Evolutionary conservation across 2,113 vertebrate genomes (phyloP).

Genomic region (Coracopsis vasa): DNA sequence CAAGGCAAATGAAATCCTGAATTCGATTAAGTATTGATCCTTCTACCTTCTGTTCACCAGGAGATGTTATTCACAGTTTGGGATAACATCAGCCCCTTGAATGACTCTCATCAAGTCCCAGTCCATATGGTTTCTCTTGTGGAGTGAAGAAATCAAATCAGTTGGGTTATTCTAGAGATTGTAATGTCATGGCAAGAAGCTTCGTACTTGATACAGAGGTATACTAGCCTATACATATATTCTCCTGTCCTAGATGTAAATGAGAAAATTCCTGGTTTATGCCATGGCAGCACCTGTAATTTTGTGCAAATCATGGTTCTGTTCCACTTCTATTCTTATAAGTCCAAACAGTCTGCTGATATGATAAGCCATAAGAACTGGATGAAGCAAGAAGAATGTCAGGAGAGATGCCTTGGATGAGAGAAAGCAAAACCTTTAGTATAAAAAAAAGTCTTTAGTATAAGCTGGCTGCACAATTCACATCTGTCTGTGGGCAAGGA

Average conservation of each 20-base stretch:
- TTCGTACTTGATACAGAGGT: neutral
- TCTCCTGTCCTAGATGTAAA: neutral
- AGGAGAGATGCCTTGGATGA: neutral
- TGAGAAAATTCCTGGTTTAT: neutral
- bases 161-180: neutral
- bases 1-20: slow-evolving; percentile 21
- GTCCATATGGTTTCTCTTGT: neutral
- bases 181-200: neutral
- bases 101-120: neutral
- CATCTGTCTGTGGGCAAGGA: neutral
- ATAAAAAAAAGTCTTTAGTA: neutral
- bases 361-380: neutral
- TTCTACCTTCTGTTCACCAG: neutral
- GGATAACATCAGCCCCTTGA: neutral
- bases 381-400: neutral
- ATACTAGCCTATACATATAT: neutral
- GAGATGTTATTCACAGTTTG: neutral
- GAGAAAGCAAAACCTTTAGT: neutral
- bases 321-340: neutral
- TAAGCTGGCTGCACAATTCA: neutral
- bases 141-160: neutral
- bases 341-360: neutral
- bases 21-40: neutral
- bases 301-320: neutral
- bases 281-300: neutral